A percentile compares a stretch with the other conserved stretches of the same genome.
phyloP scores from a whole-genome alignment of 2,113 vertebrate species.

The Albula goreensis region DNA sequence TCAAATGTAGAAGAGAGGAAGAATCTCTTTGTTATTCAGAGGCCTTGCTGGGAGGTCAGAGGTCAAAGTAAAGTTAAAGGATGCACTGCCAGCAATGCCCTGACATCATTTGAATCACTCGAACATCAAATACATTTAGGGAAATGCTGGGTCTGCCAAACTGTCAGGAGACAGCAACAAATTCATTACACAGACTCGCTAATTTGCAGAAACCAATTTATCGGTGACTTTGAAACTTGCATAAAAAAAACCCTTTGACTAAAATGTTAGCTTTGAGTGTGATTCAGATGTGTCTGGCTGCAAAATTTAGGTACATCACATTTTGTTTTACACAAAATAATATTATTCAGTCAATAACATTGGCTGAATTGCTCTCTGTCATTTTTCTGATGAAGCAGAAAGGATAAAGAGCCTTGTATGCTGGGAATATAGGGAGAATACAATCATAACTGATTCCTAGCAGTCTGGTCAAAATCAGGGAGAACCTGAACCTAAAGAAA shows the following conservation, averaged over 20 bases:
- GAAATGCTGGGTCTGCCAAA: conserved; percentile 46
- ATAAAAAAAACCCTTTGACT: neutral
- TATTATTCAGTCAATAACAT: neutral
- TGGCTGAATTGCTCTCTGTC: neutral
- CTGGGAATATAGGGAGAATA: too few relatives aligned
- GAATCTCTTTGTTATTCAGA: neutral
- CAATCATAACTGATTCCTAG: neutral
- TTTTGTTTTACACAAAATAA: conserved; percentile 15
- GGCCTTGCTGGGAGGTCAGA: conserved; percentile 5
- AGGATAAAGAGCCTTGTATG: neutral
- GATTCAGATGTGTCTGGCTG: neutral
- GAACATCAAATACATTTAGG: conserved; percentile 54
- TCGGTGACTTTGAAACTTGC: neutral
- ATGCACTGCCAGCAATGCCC: conserved; percentile 48
- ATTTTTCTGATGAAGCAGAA: conserved; percentile 2
- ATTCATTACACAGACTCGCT: conserved; percentile 11
- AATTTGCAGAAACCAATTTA: neutral
- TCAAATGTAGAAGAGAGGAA: conserved; percentile 27
- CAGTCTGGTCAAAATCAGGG: conserved; percentile 6
- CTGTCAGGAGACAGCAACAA: neutral
- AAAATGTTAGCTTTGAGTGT: neutral
- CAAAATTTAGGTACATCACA: conserved; percentile 12
- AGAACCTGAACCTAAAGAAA: neutral
- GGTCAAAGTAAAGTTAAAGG: conserved; percentile 18
- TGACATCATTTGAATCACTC: neutral